Base-by-base conservation (phyloP, 1,140 invertebrate genomes). In the Aphelinus atriplicis region DNA sequence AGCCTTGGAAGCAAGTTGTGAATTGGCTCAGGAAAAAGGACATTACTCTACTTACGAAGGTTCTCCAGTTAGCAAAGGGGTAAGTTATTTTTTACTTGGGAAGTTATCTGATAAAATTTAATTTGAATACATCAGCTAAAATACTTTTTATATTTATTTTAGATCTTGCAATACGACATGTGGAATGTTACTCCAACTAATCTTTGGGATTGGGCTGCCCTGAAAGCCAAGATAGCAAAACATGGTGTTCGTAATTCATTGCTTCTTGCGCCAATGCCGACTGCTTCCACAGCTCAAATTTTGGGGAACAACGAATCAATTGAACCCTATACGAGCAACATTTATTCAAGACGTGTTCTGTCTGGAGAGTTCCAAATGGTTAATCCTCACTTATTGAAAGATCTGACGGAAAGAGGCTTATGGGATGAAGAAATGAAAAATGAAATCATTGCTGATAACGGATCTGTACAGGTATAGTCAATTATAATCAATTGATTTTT, bases 361-460 rank as follows among this genome's bases (percentile, higher is more conserved):
- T 98, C 97, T 55, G 97, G 97, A 7, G 92, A 94, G 85, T 92
- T 93, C 81, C 91, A 97, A 90, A 92, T 99, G 76, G 97, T 99
- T 0, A 99, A 99, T 88, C 97, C 97, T 80, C 98, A 99, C 90
- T 89, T 99, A 53, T 84, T 99, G 4, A 93, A 94, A 82, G 98
- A 99, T 89, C 88, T 99, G 65, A 97, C 96, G 1, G 95, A 98
- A 77, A 87, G 90, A 60, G 93, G 94, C 70, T 87, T 99, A 6
- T 99, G 98, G 98, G 93, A 95, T 88, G 95, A 98, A 73, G 92
- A 96, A n/a, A 96, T 99, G 93, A 99, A 98, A 85, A 98, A 98
- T 87, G 89, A 95, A 80, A 93, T 99, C 1, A 96, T 99, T 79
- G 93, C 95, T 10, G 91, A 94, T 78, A 94, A 94, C 87, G 98